Evolutionary conservation across 1,140 invertebrate species (phyloP).

Genomic region (Dryas iulia): DNA sequence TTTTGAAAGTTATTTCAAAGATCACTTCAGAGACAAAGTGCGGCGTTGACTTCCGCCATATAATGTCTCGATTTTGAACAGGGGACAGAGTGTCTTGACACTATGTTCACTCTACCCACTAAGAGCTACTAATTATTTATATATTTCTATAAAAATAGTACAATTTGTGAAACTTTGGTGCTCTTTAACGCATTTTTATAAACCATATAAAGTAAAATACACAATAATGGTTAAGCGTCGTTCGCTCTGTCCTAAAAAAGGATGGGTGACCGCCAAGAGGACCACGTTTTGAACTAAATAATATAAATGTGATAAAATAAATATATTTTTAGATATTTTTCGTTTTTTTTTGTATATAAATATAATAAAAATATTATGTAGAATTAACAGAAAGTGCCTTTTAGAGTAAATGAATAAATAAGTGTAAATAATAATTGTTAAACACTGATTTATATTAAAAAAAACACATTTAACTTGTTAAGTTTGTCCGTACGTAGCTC

Average conservation of each 20-base stretch:
- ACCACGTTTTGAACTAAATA: constrained; percentile 44
- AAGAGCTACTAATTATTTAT: too few relatives aligned
- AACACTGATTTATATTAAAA: constrained; percentile 5
- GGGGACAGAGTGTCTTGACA: too few relatives aligned
- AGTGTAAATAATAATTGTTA: constrained; percentile 12
- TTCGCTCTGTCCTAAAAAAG: background rate
- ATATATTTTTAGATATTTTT: constrained; percentile 70
- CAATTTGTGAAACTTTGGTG: background rate
- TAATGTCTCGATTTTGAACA: too few relatives aligned
- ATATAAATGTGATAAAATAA: constrained; percentile 58
- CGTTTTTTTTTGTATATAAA: constrained; percentile 48
- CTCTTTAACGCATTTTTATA: background rate
- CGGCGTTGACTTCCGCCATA: too few relatives aligned
- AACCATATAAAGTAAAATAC: background rate
- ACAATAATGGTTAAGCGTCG: background rate
- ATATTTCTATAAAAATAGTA: background rate
- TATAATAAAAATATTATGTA: constrained; percentile 39
- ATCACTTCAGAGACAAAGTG: too few relatives aligned
- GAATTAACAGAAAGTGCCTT: constrained; percentile 48
- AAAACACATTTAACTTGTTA: constrained; percentile 1
- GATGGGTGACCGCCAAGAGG: constrained; percentile 17
- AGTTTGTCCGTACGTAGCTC: constrained; percentile 5
- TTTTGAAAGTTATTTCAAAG: too few relatives aligned
- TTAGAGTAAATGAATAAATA: constrained; percentile 13
- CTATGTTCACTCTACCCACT: too few relatives aligned